These are phyloP conservation scores for Phaenicophaeus curvirostris DNA, from an alignment of 2,797 vertebrate species.

Conservation along the genomic window DNA sequence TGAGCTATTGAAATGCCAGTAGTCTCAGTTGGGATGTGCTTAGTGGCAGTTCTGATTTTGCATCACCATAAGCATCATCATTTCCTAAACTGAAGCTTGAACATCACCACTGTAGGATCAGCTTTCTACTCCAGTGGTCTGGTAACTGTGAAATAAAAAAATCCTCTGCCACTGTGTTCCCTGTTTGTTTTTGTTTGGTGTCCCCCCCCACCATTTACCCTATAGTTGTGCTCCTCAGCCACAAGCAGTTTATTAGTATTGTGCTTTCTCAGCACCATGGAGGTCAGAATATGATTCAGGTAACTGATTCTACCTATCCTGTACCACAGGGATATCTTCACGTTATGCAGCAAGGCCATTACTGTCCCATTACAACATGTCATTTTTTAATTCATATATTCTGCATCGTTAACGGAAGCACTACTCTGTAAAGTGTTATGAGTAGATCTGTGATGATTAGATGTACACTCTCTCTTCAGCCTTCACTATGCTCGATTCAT, in stretches of 20 bases:
- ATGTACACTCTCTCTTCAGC: neutral
- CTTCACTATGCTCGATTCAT: neutral
- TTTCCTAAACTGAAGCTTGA: neutral
- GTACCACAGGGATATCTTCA: neutral
- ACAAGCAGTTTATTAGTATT: neutral
- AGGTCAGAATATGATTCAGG: neutral
- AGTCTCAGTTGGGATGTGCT: rapidly evolving
- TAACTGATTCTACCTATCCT: neutral
- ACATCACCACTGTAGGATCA: rapidly evolving
- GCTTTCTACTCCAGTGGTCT: neutral
- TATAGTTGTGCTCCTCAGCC: neutral
- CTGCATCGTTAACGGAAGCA: neutral
- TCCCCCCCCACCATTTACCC: neutral
- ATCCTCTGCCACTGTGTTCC: neutral
- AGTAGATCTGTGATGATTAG: neutral
- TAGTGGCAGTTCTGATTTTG: neutral
- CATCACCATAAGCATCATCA: neutral
- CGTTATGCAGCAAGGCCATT: neutral
- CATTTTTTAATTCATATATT: neutral
- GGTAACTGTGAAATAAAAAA: neutral
- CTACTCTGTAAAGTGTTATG: neutral
- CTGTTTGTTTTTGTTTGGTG: neutral
- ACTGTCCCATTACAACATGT: neutral
- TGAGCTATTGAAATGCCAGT: neutral
- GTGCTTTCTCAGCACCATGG: neutral